Evolutionary conservation across 23 tunicate species (phyloP).

Genomic region (Corella eumyota): DNA sequence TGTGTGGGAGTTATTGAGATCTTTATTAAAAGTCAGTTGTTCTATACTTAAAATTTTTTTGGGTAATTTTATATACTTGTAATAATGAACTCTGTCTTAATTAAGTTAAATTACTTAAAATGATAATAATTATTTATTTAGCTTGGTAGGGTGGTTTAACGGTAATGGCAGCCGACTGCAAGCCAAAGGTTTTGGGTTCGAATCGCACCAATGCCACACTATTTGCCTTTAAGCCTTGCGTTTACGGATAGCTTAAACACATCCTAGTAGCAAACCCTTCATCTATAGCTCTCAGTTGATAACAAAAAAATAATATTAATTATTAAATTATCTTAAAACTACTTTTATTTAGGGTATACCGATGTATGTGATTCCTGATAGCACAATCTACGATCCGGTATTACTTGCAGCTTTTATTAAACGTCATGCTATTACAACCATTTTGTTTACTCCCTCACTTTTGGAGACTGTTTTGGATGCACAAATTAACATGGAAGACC

Average conservation of each 20-base stretch:
- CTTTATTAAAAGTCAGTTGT: slow-evolving; percentile 55
- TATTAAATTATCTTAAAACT: no score
- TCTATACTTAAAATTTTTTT: no score
- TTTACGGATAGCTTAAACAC: no score
- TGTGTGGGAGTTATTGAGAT: slow-evolving; percentile 85
- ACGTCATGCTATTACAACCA: slow-evolving; percentile 42
- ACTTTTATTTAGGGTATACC: slow-evolving; percentile 78
- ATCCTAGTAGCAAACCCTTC: no score
- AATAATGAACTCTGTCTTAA: not conserved
- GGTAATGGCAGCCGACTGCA: no score
- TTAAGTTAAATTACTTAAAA: not conserved
- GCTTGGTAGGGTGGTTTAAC: no score
- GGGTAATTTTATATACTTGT: not conserved
- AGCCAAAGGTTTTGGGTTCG: no score
- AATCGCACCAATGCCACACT: no score
- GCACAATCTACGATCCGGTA: slow-evolving; percentile 75
- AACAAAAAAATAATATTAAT: no score
- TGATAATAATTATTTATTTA: not conserved
- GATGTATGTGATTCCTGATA: slow-evolving; percentile 78
- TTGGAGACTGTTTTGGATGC: slow-evolving; percentile 84
- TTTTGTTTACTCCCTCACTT: slow-evolving; percentile 85
- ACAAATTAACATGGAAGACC: slow-evolving; percentile 26
- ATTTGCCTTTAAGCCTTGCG: no score
- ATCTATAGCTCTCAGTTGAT: no score
- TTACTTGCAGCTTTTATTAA: slow-evolving; percentile 55